Evolutionary conservation across 1,140 invertebrate genomes (phyloP).

Genomic region (Drosophila rhopaloa): DNA sequence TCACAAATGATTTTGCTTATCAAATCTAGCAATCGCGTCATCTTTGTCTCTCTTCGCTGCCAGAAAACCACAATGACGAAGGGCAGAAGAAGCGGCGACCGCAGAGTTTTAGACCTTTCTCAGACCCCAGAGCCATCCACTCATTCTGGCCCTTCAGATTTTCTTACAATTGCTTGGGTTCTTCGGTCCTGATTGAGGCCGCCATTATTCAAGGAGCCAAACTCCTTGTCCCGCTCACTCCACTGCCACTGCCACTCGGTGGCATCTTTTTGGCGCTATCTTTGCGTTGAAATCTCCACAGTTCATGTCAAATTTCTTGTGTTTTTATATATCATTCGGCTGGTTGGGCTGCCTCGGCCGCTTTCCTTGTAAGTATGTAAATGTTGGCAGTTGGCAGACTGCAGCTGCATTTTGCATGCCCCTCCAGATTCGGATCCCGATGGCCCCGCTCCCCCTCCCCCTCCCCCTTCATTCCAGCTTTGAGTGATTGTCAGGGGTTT

Average conservation of each 20-base stretch:
- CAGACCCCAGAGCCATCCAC: constrained; percentile 49
- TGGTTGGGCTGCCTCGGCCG: constrained; percentile 24
- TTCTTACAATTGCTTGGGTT: constrained; percentile 77
- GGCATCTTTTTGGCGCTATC: constrained; percentile 77
- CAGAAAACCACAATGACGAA: constrained; percentile 47
- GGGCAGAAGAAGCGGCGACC: constrained; percentile 4
- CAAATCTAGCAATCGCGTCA: constrained; percentile 77
- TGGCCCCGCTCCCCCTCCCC: constrained; percentile 9
- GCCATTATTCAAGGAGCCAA: constrained; percentile 80
- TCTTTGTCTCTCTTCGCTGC: constrained; percentile 45
- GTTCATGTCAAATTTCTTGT: constrained; percentile 83
- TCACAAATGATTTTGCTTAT: constrained; percentile 83
- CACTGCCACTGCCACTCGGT: constrained; percentile 4
- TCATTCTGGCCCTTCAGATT: constrained; percentile 68
- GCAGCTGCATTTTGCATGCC: constrained; percentile 54
- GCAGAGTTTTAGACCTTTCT: constrained; percentile 42
- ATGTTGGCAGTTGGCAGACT: constrained; percentile 43
- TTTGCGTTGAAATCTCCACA: constrained; percentile 81
- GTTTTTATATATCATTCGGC: constrained; percentile 81
- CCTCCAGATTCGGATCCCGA: not conserved
- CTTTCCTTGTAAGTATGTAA: constrained; percentile 83
- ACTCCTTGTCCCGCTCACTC: constrained; percentile 26
- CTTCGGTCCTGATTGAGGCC: constrained; percentile 60
- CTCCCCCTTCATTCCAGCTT: constrained; percentile 43
- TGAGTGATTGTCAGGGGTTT: constrained; percentile 79